Conservation (phyloP, 2,888 invertebrate species). For the Platycheirus rosarum region DNA sequence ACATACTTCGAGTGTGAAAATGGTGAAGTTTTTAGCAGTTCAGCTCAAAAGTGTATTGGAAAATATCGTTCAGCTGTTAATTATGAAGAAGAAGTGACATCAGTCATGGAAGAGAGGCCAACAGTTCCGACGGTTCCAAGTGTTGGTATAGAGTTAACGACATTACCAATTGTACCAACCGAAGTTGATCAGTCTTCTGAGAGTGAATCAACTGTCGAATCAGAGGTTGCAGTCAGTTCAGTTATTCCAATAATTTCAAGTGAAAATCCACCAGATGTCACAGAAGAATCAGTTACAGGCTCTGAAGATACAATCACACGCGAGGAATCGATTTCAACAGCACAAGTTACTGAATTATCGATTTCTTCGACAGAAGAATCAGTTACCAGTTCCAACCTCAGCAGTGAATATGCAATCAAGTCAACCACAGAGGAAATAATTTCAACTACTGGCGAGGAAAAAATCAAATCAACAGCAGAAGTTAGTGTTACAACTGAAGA, state of each 20-base stretch:
- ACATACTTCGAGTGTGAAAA: conserved; percentile 41
- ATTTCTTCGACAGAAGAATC: conserved; percentile 18
- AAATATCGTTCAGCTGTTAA: conserved; percentile 6
- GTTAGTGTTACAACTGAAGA: not conserved
- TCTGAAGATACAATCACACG: not conserved
- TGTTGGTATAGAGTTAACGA: not conserved
- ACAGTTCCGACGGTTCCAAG: conserved; percentile 41
- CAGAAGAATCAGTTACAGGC: not conserved
- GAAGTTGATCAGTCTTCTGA: not conserved
- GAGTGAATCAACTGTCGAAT: not conserved
- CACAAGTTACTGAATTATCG: not conserved
- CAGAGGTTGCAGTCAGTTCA: not conserved
- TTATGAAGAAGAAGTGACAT: conserved; percentile 46
- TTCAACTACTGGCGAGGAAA: not conserved
- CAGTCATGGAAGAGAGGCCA: conserved; percentile 43
- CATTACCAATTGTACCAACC: not conserved
- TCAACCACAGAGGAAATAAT: not conserved
- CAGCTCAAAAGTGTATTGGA: conserved; percentile 16
- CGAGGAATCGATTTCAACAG: conserved; percentile 12
- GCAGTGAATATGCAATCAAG: not conserved
- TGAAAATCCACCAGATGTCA: not conserved
- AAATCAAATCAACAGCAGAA: not conserved
- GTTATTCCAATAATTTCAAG: not conserved
- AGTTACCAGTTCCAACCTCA: not conserved
- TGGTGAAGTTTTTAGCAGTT: conserved; percentile 27